Evolutionary conservation across 2,113 vertebrate species (phyloP), one percentile per base, ranked within the genome.

Genomic region (Hirundichthys speculiger): DNA sequence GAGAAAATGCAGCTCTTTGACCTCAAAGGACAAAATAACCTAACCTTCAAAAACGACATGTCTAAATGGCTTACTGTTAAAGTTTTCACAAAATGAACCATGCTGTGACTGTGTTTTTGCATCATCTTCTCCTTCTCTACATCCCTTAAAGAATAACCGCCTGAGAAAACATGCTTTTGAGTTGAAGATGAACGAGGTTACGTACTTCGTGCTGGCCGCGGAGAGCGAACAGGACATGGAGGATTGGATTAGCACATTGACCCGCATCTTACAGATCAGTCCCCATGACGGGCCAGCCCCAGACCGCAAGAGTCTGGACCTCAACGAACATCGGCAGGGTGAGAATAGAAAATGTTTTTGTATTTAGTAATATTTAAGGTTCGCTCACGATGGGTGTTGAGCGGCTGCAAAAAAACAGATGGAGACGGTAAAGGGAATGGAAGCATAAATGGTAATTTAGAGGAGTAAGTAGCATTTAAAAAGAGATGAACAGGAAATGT

Each of bases 201-300:
- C 97, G 4, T 99, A 99, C 89, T 99, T 99, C 39, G 98, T 99
- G 85, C 93, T 99, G 93, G 97, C 98, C 38, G 96, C 98, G 24
- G 98, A 99, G 91, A 98, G 92, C 0, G 98, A 99, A 84, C 94
- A 95, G 53, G 98, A 99, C 86, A 98, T 99, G 98, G 98, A 99
- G 24, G 98, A 99, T 12, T 99, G 98, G 98, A 99, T 98, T 79
- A 93, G 90, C 75, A 98, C 95, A 13, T 91, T 99, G 77, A 98
- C 93, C 75, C 95, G 95, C 77, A 98, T 98, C 86, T 89, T 99
- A 57, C 98, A 99, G 89, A 98, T 99, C 92, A 96, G 93, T 79
- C 95, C 96, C 62, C 94, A 94, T 0, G 98, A 98, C 60, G 95
- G 93, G 25, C 79, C 93, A 0, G 71, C 90, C 51, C 94, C 93